Percentiles rank a stretch among this genome's conserved stretches.
Conservation (phyloP, 2,888 invertebrate genomes). For the Cerastoderma edule region DNA sequence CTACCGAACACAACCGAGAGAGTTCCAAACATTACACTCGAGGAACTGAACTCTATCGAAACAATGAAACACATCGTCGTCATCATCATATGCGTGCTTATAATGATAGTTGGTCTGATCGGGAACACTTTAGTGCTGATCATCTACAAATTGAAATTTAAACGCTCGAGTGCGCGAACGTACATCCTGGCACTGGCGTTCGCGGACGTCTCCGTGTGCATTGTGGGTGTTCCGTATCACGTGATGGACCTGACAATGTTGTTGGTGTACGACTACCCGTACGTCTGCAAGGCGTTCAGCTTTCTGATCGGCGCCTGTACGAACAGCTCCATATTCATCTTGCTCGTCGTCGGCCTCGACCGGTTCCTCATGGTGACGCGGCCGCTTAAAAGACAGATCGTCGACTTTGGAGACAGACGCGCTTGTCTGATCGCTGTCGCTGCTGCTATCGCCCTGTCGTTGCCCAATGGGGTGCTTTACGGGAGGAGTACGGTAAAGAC, state of each 20-base stretch:
- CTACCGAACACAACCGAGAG: not conserved
- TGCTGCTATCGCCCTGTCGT: conserved; percentile 55
- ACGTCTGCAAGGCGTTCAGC: conserved; percentile 48
- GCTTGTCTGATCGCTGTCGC: conserved; percentile 51
- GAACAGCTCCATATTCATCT: conserved; percentile 50
- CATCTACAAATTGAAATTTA: conserved; percentile 56
- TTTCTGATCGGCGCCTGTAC: conserved; percentile 47
- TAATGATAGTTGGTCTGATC: conserved; percentile 48
- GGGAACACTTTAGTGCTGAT: conserved; percentile 50
- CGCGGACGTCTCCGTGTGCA: conserved; percentile 51
- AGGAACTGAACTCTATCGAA: conserved; percentile 29
- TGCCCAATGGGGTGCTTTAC: conserved; percentile 67
- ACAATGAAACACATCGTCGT: conserved; percentile 25
- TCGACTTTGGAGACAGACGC: conserved; percentile 56
- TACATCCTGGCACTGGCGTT: conserved; percentile 57
- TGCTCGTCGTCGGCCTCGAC: conserved; percentile 59
- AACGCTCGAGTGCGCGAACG: conserved; percentile 44
- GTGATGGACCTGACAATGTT: conserved; percentile 46
- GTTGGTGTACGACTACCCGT: conserved; percentile 33
- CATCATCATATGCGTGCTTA: conserved; percentile 34
- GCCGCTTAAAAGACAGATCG: conserved; percentile 67
- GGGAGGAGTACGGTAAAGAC: conserved; percentile 64
- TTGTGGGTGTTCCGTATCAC: conserved; percentile 60
- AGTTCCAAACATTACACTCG: conserved; percentile 13
- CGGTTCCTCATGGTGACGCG: conserved; percentile 69